Base-by-base conservation (phyloP, 2,888 invertebrate species). In the Oscheius sp. region DNA sequence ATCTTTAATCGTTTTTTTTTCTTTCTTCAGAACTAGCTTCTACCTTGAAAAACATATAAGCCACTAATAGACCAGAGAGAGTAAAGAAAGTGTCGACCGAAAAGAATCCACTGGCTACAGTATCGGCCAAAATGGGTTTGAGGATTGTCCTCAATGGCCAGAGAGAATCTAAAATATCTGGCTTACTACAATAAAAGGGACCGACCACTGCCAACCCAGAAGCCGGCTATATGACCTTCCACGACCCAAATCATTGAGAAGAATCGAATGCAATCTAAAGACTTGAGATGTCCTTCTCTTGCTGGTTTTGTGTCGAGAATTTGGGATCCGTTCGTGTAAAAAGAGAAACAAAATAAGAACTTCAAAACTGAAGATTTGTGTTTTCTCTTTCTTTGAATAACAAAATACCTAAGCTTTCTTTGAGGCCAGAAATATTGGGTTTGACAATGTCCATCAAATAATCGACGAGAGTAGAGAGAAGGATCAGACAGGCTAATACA, bases 381-480 rank as follows among this genome's bases (percentile, higher is more conserved):
- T 23, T 53, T 57, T 57, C 10, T 15, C 29, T 15, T 1, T 15
- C 23, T n/a, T 4, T 8, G 10, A 37, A 39, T 33, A 23, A 23
- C 15, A 37, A 58, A 34, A 12, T 34, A 17, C n/a, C n/a, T n/a
- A n/a, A n/a, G n/a, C n/a, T n/a, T n/a, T n/a, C n/a, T n/a, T n/a
- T n/a, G n/a, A n/a, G n/a, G n/a, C n/a, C n/a, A n/a, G n/a, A n/a
- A n/a, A n/a, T n/a, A n/a, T n/a, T n/a, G n/a, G n/a, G n/a, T 48
- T 76, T 76, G 15, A 75, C 72, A 61, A 78, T 77, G 55, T 80
- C 78, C 15, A 92, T 90, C 0, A 94, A 93, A 90, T 95, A 97
- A 86, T 94, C 93, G 87, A 87, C 86, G 45, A 97, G 88, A 48
- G 96, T 89, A 4, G 95, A 92, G 25, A 97, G 96, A 78, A 93